Evolutionary conservation across 2,797 vertebrate species (phyloP).

Genomic region (Falco columbarius): DNA sequence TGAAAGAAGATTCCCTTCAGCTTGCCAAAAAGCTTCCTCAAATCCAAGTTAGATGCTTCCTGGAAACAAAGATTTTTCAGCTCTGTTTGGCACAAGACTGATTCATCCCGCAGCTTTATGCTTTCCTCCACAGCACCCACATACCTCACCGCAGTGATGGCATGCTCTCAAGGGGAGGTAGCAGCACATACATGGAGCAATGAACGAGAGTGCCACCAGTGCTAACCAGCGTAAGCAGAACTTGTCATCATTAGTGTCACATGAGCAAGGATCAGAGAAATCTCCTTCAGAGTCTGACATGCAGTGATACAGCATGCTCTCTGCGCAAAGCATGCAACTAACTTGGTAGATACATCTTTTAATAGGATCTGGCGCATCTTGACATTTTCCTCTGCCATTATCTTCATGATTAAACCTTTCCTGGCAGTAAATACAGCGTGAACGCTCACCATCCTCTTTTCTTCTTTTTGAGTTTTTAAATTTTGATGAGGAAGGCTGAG

Average conservation of each 20-base stretch:
- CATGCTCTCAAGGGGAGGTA: conserved; percentile 95
- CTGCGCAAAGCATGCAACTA: conserved; percentile 99
- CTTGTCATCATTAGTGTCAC: conserved; percentile 97
- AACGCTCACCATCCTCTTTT: conserved; percentile 96
- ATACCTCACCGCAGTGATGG: conserved; percentile 96
- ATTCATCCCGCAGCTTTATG: conserved; percentile 98
- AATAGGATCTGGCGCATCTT: conserved; percentile 96
- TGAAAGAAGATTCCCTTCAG: conserved; percentile 75
- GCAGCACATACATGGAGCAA: conserved; percentile 99
- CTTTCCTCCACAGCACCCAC: conserved; percentile 97
- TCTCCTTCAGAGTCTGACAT: conserved; percentile 99
- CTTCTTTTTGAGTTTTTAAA: conserved; percentile 91
- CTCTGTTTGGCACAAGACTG: conserved; percentile 75
- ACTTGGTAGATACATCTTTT: conserved; percentile 98
- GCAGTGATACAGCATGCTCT: conserved; percentile 99
- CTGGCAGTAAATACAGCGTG: conserved; percentile 96
- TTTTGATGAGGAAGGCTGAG: conserved; percentile 89
- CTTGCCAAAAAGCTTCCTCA: conserved; percentile 78
- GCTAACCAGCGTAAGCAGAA: conserved; percentile 98
- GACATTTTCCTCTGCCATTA: conserved; percentile 95
- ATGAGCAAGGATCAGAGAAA: conserved; percentile 98
- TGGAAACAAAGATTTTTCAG: conserved; percentile 86
- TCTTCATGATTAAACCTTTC: conserved; percentile 99
- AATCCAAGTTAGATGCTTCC: conserved; percentile 85
- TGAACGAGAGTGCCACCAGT: conserved; percentile 93